phyloP scores from a whole-genome alignment of 2,797 vertebrate genomes.

The Rhynchotus rufescens region DNA sequence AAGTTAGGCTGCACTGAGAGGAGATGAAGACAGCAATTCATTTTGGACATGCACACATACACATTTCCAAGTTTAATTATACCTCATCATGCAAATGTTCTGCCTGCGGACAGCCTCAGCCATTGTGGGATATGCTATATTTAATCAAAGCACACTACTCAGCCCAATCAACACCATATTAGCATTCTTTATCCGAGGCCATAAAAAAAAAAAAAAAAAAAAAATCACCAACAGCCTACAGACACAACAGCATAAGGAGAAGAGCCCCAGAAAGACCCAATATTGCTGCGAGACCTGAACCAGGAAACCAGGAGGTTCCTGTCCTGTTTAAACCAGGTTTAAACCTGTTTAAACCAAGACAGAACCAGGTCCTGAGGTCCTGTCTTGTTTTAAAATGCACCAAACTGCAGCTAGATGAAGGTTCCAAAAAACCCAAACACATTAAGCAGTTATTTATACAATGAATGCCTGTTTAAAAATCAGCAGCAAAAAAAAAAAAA shows the following conservation, averaged over 20 bases:
- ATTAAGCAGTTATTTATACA: neutral
- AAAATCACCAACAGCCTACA: neutral
- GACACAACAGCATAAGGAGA: neutral
- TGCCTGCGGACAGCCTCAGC: neutral
- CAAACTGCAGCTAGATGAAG: neutral
- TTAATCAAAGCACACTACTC: conserved; percentile 29
- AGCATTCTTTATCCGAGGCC: neutral
- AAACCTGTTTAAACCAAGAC: too few species aligned
- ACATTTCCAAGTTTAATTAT: conserved; percentile 5
- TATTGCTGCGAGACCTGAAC: neutral
- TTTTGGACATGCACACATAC: neutral
- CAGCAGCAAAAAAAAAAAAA: neutral
- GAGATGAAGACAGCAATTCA: neutral
- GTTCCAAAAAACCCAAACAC: neutral
- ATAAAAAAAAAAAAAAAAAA: conserved; percentile 32
- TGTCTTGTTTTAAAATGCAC: conserved; percentile 8
- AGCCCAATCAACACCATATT: neutral
- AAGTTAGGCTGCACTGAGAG: neutral
- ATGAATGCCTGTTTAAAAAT: neutral
- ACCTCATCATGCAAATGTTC: conserved; percentile 24
- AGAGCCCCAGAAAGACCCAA: neutral
- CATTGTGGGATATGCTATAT: conserved; percentile 14
- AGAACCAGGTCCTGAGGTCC: too few species aligned
- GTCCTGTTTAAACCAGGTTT: too few species aligned
- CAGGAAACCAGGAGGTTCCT: neutral